Evolutionary conservation across 2,797 vertebrate genomes (phyloP).

Genomic region (Oryzias sinensis): DNA sequence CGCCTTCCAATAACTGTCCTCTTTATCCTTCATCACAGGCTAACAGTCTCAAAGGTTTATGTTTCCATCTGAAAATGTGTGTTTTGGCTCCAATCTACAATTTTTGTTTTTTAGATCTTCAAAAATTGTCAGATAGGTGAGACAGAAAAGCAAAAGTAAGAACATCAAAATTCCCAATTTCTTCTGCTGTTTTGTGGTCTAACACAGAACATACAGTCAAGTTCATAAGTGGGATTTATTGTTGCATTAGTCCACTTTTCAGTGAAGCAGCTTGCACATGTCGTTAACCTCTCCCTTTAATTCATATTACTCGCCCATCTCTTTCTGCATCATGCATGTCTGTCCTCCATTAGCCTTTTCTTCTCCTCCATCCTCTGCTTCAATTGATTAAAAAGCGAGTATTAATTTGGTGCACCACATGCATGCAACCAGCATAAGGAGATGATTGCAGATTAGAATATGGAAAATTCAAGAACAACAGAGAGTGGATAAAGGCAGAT

Average conservation of each 20-base stretch:
- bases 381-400: slow-evolving; percentile 16
- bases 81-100: too few species aligned
- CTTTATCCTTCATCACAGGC: too few species aligned
- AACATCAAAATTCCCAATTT: too few species aligned
- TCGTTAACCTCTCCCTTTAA: slow-evolving; percentile 22
- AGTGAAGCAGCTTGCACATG: not conserved
- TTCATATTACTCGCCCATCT: slow-evolving; percentile 27
- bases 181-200: not conserved
- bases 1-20: too few species aligned
- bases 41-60: too few species aligned
- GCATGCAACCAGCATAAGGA: slow-evolving; percentile 8
- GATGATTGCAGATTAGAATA: slow-evolving; percentile 11
- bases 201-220: slow-evolving; percentile 12
- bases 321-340: slow-evolving; percentile 25
- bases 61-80: too few species aligned
- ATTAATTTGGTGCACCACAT: slow-evolving; percentile 42
- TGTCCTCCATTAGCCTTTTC: slow-evolving; percentile 41
- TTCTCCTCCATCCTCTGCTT: slow-evolving; percentile 21
- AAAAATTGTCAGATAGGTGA: too few species aligned
- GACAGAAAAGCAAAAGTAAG: too few species aligned
- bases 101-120: too few species aligned
- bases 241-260: slow-evolving; percentile 9
- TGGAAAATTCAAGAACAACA: too few species aligned
- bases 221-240: slow-evolving; percentile 18
- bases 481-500: slow-evolving; percentile 23